These are phyloP conservation scores for Brachypalpus laphriformis DNA, from an alignment of 2,888 invertebrate genomes.

Conservation along the genomic window DNA sequence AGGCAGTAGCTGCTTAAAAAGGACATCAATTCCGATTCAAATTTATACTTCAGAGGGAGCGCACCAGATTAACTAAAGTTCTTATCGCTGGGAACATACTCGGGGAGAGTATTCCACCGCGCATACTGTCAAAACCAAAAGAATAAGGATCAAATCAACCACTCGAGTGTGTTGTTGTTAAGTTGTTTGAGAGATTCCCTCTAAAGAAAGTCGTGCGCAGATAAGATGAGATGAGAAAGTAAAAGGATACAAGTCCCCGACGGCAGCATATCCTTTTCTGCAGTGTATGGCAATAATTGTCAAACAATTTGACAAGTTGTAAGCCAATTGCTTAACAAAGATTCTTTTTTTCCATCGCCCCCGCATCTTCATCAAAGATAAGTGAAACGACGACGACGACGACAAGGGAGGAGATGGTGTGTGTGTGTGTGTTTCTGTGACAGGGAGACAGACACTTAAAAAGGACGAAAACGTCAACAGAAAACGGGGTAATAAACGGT, in stretches of 20 bases:
- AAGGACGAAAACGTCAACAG: conserved; percentile 42
- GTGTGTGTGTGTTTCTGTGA: neutral
- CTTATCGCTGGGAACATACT: conserved; percentile 67
- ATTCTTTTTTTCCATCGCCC: conserved; percentile 12
- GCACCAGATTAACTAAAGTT: conserved; percentile 52
- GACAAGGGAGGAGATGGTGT: neutral
- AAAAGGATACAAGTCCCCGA: conserved; percentile 48
- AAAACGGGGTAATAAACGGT: conserved; percentile 70
- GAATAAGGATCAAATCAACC: conserved; percentile 60
- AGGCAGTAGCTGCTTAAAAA: conserved; percentile 39
- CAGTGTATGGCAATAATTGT: conserved; percentile 71
- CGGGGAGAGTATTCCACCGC: neutral
- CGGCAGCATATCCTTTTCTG: conserved; percentile 52
- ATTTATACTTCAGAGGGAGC: conserved; percentile 22
- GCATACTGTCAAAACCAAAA: conserved; percentile 15
- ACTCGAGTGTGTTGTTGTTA: conserved; percentile 63
- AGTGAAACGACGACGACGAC: conserved; percentile 6
- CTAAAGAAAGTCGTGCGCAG: conserved; percentile 32
- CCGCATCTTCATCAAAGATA: conserved; percentile 18
- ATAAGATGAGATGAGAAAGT: conserved; percentile 46
- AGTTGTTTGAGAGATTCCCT: conserved; percentile 49
- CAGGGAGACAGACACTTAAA: conserved; percentile 18
- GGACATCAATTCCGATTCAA: conserved; percentile 71
- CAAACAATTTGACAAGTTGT: conserved; percentile 72
- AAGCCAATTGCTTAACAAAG: conserved; percentile 71